Evolutionary conservation across 2,113 vertebrate genomes (phyloP), one percentile per base, ranked within the genome.

Genomic region (Corapipo altera): DNA sequence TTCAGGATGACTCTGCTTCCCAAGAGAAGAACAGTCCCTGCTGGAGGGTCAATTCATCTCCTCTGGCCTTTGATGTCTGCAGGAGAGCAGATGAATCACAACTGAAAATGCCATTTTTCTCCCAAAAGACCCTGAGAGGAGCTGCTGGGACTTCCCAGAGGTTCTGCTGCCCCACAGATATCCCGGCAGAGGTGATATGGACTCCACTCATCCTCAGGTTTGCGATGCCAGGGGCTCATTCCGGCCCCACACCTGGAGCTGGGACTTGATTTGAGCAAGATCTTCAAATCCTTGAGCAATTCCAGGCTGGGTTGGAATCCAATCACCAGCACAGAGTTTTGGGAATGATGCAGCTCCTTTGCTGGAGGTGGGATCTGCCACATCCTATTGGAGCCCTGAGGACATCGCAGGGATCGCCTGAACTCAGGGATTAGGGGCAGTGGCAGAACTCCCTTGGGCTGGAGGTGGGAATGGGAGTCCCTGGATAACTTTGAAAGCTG

Each of bases 11-110:
- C 21, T 85, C 70, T 85, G 48, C 52, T 69, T 61, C 84, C 57
- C 52, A 20, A 58, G 71, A 83, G 90, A 79, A 88, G 76, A 94
- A 18, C 8, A 55, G 37, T 43, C 28, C 71, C 62, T 69, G 52
- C 65, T 95, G 88, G 78, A 88, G 74, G 70, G 57, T 58, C 46
- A 58, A 70, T 91, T 89, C 61, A 52, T 94, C 81, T 91, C 66
- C 72, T 55, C 65, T 69, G 71, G 78, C 82, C 88, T 89, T 88
- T 82, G 70, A 91, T 88, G 88, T 67, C 88, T 93, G 71, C 58
- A 76, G 59, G 82, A 95, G 89, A 11, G 52, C 64, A 44, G 62
- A 85, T 91, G 62, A 88, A 93, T 93, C 62, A 28, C 44, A 18
- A 41, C 58, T 35, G 35, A 77, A 89, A 71, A 81, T 9, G 32